phyloP scores from a whole-genome alignment of 2,113 vertebrate genomes.

The Boulengeromyrus knoepffleri region DNA sequence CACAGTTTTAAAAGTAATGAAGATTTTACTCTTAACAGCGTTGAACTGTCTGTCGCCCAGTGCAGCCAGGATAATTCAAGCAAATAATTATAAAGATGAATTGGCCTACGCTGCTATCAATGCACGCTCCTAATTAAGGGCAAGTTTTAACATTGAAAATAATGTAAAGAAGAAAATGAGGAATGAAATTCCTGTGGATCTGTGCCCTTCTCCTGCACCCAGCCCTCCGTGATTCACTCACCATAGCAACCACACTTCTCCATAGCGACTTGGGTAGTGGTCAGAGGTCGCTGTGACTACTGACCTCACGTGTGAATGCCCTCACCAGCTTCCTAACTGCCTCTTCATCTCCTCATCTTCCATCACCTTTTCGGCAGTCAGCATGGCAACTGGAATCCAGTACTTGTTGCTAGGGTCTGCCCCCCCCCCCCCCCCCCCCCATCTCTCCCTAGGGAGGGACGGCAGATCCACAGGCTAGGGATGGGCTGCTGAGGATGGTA shows the following conservation, averaged over 20 bases:
- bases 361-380: slow-evolving; percentile 40
- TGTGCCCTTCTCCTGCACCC: neutral
- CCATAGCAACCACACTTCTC: neutral
- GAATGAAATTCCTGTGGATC: neutral
- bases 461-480: neutral
- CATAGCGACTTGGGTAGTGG: neutral
- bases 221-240: slow-evolving; percentile 23
- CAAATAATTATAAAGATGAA: neutral
- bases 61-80: neutral
- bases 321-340: neutral
- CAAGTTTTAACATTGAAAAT: neutral
- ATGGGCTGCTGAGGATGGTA: neutral
- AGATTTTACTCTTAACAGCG: neutral
- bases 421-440: slow-evolving; percentile 26
- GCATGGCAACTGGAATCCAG: slow-evolving; percentile 64
- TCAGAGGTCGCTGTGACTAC: neutral
- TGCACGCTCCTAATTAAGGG: neutral
- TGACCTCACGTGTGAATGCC: neutral
- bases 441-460: neutral
- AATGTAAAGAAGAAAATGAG: neutral
- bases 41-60: neutral
- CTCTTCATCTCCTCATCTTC: slow-evolving; percentile 9
- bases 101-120: neutral
- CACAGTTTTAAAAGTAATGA: neutral
- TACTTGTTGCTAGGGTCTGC: slow-evolving; percentile 48